A percentile compares a stretch with the other conserved stretches of the same genome.
phyloP scores from a whole-genome alignment of 1,140 invertebrate species.

The Aradophagus sp. region DNA sequence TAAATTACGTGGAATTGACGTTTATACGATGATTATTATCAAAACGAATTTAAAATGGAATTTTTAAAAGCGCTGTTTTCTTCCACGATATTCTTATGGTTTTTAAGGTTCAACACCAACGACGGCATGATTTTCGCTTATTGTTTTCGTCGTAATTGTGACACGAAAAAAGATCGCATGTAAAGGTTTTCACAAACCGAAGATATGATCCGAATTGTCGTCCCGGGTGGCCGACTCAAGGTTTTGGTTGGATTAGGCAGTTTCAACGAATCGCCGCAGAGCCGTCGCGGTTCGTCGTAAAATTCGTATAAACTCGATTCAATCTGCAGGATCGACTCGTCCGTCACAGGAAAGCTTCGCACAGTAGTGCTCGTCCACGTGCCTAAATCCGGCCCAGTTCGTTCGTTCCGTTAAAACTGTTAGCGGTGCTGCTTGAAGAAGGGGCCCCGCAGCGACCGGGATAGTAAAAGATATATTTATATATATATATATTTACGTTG shows the following conservation, averaged over 20 bases:
- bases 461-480: slow-evolving; percentile 61
- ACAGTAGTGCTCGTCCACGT: slow-evolving; percentile 25
- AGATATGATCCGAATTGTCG: slow-evolving; percentile 22
- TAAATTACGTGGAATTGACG: too few species aligned
- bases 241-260: slow-evolving; percentile 17
- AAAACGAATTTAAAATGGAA: too few species aligned
- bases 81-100: slow-evolving; percentile 7
- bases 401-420: slow-evolving; percentile 25
- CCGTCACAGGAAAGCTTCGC: slow-evolving; percentile 25
- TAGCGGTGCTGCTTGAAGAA: too few species aligned
- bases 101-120: slow-evolving; percentile 39
- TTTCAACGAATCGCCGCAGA: not conserved
- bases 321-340: slow-evolving; percentile 2
- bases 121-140: slow-evolving; percentile 38
- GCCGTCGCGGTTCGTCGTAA: not conserved
- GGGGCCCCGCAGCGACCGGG: slow-evolving; percentile 29
- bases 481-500: slow-evolving; percentile 30
- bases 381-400: slow-evolving; percentile 13
- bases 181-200: slow-evolving; percentile 37
- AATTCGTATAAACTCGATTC: slow-evolving; percentile 13
- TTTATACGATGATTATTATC: too few species aligned
- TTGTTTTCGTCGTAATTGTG: slow-evolving; percentile 27
- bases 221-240: not conserved
- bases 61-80: too few species aligned
- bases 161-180: slow-evolving; percentile 35